phyloP scores from a whole-genome alignment of 2,888 invertebrate genomes.

The Arrhopalites spinosus region DNA sequence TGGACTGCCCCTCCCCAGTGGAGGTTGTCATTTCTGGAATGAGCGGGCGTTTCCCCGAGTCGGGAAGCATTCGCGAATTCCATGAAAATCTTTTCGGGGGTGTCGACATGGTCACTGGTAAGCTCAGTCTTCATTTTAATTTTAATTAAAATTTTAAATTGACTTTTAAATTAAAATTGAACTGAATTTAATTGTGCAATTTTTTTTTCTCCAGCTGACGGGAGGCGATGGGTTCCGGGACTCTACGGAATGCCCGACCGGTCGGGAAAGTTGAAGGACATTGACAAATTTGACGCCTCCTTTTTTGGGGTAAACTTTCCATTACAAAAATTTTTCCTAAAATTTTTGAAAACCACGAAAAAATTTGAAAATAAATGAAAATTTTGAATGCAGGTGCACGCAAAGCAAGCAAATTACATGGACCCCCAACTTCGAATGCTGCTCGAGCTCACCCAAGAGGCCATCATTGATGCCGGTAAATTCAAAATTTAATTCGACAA shows the following conservation, averaged over 20 bases:
- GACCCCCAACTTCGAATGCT: slow-evolving; percentile 71
- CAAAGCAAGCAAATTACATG: slow-evolving; percentile 88
- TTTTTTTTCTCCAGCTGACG: slow-evolving; percentile 59
- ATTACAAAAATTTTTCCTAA: no score
- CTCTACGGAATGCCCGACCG: slow-evolving; percentile 80
- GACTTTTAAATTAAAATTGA: neutral
- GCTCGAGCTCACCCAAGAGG: no score
- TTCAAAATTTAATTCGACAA: neutral
- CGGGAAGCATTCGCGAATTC: slow-evolving; percentile 64
- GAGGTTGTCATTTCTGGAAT: slow-evolving; percentile 51
- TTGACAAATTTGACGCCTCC: slow-evolving; percentile 79
- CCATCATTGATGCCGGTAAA: neutral
- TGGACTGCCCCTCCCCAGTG: neutral
- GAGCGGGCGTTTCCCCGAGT: slow-evolving; percentile 62
- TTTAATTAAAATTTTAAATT: neutral
- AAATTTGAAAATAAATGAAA: no score
- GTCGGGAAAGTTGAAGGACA: slow-evolving; percentile 80
- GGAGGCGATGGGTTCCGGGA: slow-evolving; percentile 62
- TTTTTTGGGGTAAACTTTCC: no score
- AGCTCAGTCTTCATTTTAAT: no score
- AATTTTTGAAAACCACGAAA: no score
- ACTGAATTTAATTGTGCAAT: neutral
- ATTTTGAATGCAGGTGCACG: no score
- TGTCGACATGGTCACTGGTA: slow-evolving; percentile 64
- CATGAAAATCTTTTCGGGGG: slow-evolving; percentile 62